Percentiles rank a stretch among this genome's conserved stretches.
phyloP scores from a whole-genome alignment of 1,140 invertebrate species.

The Centruroides sculpturatus region DNA sequence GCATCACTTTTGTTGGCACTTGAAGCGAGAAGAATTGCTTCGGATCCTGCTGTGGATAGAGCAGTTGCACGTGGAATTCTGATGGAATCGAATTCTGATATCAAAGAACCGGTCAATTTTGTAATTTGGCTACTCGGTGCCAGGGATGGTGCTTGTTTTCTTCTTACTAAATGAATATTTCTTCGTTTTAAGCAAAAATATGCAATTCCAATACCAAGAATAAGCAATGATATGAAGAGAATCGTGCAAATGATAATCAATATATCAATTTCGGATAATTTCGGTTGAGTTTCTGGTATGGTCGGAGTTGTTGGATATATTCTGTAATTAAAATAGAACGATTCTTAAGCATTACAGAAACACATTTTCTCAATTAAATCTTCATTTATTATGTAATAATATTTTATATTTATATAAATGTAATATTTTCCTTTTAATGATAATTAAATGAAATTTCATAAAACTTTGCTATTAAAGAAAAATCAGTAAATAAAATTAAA shows the following conservation, averaged over 20 bases:
- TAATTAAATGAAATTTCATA: too few species aligned
- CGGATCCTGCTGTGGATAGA: conserved; percentile 41
- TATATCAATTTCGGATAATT: conserved; percentile 63
- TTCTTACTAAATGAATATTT: conserved; percentile 55
- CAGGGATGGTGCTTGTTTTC: conserved; percentile 35
- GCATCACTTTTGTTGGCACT: background rate
- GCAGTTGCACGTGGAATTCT: conserved; percentile 72
- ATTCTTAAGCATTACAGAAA: too few species aligned
- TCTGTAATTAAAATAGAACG: too few species aligned
- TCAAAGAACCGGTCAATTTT: conserved; percentile 57
- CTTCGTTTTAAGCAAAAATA: conserved; percentile 74
- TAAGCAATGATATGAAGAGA: conserved; percentile 68
- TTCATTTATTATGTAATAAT: too few species aligned
- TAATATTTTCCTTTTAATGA: too few species aligned
- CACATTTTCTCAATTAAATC: too few species aligned
- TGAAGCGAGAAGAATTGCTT: background rate
- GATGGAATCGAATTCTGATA: conserved; percentile 39
- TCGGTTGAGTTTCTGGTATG: too few species aligned
- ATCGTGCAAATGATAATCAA: conserved; percentile 81
- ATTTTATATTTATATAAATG: too few species aligned
- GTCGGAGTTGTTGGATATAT: too few species aligned
- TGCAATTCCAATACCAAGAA: conserved; percentile 78
- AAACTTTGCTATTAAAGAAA: too few species aligned
- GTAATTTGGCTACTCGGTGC: conserved; percentile 50
- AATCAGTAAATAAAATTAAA: too few species aligned